Conservation (phyloP, 2,888 invertebrate genomes). For the Glaucopsyche alexis region DNA sequence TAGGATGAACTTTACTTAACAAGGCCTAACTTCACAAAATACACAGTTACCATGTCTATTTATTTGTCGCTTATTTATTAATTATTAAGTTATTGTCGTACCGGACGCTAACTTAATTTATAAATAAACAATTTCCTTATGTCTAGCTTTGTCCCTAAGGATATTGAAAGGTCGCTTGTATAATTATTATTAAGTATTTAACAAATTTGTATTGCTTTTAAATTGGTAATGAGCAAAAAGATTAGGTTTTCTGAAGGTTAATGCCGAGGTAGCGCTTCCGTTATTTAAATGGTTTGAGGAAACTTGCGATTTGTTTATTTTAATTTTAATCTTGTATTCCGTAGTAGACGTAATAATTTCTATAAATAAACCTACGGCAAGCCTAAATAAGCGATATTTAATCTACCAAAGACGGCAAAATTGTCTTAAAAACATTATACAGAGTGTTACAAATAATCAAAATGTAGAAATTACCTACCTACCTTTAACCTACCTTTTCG, state of each 20-base stretch:
- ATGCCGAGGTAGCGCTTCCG: conserved; percentile 6
- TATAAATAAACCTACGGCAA: too few relatives aligned
- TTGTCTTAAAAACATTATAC: too few relatives aligned
- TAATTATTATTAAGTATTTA: neutral
- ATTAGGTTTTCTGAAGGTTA: neutral
- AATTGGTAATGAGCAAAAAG: conserved; percentile 8
- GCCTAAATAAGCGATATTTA: too few relatives aligned
- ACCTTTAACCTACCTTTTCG: too few relatives aligned
- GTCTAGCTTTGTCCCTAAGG: neutral
- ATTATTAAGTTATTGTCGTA: neutral
- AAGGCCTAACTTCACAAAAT: too few relatives aligned
- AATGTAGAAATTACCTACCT: too few relatives aligned
- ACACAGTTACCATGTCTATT: neutral
- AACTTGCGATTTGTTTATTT: neutral
- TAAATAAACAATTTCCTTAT: neutral
- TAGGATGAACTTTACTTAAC: too few relatives aligned
- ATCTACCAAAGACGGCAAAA: too few relatives aligned
- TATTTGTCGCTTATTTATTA: neutral
- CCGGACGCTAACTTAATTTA: neutral
- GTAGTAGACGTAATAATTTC: neutral
- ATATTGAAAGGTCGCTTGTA: neutral
- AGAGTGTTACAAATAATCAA: too few relatives aligned
- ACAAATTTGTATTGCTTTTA: neutral
- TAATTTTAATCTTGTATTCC: neutral
- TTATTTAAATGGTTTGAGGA: conserved; percentile 1